Evolutionary conservation across 2,113 vertebrate species (phyloP).

Genomic region (Chionodraco myersi): DNA sequence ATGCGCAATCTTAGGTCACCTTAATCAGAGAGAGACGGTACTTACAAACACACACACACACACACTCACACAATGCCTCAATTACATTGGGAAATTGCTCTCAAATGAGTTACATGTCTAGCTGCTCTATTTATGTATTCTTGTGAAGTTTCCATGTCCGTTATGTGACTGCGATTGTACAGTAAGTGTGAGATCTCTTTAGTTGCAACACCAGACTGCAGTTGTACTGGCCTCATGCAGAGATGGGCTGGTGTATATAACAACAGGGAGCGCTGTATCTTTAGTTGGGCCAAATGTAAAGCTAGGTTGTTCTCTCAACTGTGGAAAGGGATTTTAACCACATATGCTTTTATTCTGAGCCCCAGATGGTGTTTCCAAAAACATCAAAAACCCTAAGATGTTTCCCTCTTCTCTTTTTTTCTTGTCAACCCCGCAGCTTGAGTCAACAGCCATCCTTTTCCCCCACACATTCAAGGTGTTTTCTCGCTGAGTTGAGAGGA

Average conservation of each 20-base stretch:
- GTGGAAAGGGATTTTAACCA: slow-evolving; percentile 21
- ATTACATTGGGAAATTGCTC: slow-evolving; percentile 64
- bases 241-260: slow-evolving; percentile 33
- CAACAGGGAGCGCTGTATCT: slow-evolving; percentile 14
- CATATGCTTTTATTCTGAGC: slow-evolving; percentile 29
- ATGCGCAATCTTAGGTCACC: slow-evolving; percentile 73
- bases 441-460: slow-evolving; percentile 60
- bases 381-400: slow-evolving; percentile 46
- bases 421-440: slow-evolving; percentile 54
- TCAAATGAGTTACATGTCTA: slow-evolving; percentile 57
- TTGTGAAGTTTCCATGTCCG: slow-evolving; percentile 33
- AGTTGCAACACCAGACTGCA: slow-evolving; percentile 37
- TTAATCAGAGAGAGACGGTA: slow-evolving; percentile 65
- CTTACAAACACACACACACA: slow-evolving; percentile 50
- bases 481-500: slow-evolving; percentile 50
- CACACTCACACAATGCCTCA: slow-evolving; percentile 56
- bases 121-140: slow-evolving; percentile 58
- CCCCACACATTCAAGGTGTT: slow-evolving; percentile 52
- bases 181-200: slow-evolving; percentile 32
- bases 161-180: slow-evolving; percentile 40
- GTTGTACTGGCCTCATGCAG: slow-evolving; percentile 38
- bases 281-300: background rate
- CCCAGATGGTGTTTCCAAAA: slow-evolving; percentile 42
- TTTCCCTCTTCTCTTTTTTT: slow-evolving; percentile 25
- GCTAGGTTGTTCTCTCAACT: background rate